Conservation (phyloP, 2,113 vertebrate genomes). For the Coryphaenoides rupestris region DNA sequence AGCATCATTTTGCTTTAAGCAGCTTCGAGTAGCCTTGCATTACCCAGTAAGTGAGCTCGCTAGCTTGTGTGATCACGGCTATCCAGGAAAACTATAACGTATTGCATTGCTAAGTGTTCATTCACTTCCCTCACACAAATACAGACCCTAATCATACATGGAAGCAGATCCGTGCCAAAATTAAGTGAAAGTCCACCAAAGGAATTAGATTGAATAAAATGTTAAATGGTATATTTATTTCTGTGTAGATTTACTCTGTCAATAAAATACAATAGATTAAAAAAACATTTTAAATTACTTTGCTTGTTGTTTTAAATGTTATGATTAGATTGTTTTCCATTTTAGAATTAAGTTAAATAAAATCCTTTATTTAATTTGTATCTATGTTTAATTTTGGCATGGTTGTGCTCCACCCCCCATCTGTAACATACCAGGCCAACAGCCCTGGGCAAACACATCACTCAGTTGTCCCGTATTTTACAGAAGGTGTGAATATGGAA, state of each 20-base stretch:
- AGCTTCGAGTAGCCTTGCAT: no score
- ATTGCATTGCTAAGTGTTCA: no score
- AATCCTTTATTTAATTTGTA: not conserved
- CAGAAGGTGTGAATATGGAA: not conserved
- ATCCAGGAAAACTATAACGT: no score
- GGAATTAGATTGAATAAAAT: not conserved
- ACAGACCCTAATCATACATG: not conserved
- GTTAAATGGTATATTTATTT: not conserved
- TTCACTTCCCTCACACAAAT: no score
- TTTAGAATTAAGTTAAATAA: not conserved
- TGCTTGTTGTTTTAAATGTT: no score
- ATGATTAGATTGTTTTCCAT: not conserved
- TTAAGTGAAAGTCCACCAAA: not conserved
- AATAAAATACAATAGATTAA: not conserved
- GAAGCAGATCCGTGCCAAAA: slow-evolving; percentile 18
- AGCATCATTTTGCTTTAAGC: no score
- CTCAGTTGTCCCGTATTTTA: not conserved
- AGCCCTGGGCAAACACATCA: not conserved
- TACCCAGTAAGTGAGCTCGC: no score
- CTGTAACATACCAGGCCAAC: no score
- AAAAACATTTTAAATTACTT: no score
- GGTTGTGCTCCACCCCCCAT: not conserved
- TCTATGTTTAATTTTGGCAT: slow-evolving; percentile 1
- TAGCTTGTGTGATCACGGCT: no score
- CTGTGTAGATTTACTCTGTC: not conserved